A percentile compares a stretch with the other conserved stretches of the same genome.
phyloP scores from a whole-genome alignment of 2,113 vertebrate species.

The Euleptes europaea region DNA sequence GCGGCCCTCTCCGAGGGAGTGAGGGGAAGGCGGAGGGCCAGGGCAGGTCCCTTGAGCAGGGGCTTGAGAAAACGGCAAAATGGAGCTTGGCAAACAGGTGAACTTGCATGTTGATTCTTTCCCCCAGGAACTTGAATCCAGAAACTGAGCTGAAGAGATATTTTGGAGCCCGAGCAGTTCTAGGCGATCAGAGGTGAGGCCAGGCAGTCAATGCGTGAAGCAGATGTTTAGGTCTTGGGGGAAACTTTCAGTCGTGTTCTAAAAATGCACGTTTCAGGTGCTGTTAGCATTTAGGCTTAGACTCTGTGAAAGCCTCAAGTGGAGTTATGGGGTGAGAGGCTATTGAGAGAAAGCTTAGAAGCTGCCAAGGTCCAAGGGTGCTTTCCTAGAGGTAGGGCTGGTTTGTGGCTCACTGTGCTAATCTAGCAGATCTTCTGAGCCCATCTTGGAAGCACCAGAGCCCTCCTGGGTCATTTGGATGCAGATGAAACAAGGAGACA shows the following conservation, averaged over 20 bases:
- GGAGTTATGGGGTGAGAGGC: neutral
- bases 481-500: neutral
- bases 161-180: slow-evolving; percentile 93
- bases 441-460: too few species aligned
- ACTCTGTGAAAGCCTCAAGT: neutral
- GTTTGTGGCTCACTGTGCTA: neutral
- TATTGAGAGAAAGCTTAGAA: too few species aligned
- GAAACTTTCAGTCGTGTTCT: too few species aligned
- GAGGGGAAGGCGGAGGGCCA: too few species aligned
- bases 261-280: neutral
- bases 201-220: neutral
- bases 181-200: slow-evolving; percentile 92
- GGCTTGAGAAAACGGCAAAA: too few species aligned
- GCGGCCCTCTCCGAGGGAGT: too few species aligned
- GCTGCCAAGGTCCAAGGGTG: neutral
- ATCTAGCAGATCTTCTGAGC: neutral
- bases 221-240: neutral
- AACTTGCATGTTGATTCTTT: slow-evolving; percentile 3
- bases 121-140: slow-evolving; percentile 90
- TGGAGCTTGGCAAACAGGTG: too few species aligned
- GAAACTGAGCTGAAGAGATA: slow-evolving; percentile 97
- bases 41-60: too few species aligned
- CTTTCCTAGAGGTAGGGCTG: neutral
- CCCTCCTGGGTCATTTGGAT: neutral
- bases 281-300: neutral